A percentile compares a stretch with the other conserved stretches of the same genome.
Conservation (phyloP, 2,113 vertebrate species). For the Chascanopsetta lugubris region DNA sequence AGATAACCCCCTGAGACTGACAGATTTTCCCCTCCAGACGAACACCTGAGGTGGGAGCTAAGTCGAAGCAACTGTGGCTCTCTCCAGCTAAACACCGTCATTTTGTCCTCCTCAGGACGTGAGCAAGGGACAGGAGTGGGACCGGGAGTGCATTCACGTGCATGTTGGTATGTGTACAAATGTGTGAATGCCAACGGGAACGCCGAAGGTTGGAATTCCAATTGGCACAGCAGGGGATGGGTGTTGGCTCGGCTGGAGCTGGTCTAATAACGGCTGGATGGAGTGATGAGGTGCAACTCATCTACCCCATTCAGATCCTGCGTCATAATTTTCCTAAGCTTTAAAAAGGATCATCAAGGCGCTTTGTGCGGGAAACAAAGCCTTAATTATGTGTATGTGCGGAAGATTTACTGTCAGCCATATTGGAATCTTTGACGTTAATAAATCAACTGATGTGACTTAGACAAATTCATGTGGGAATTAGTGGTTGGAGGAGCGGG, state of each 20-base stretch:
- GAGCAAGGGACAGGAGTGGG: slow-evolving; percentile 45
- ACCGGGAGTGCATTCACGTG: not conserved
- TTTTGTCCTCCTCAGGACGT: slow-evolving; percentile 41
- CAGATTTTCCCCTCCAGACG: slow-evolving; percentile 34
- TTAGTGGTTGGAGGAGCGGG: slow-evolving; percentile 15
- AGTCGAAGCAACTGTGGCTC: slow-evolving; percentile 25
- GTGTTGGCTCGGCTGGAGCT: slow-evolving; percentile 23
- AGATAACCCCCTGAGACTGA: no score
- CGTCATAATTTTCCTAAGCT: not conserved
- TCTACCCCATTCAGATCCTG: not conserved
- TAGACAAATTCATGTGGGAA: not conserved
- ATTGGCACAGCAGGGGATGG: slow-evolving; percentile 42
- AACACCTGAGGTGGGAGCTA: slow-evolving; percentile 46
- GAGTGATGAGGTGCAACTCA: slow-evolving; percentile 4
- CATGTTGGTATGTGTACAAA: not conserved
- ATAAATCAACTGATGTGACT: not conserved
- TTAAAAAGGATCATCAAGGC: not conserved
- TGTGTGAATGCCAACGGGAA: slow-evolving; percentile 26
- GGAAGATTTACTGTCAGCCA: not conserved
- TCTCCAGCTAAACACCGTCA: slow-evolving; percentile 46
- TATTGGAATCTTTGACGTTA: slow-evolving; percentile 3
- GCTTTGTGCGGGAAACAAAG: not conserved
- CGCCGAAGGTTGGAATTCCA: slow-evolving; percentile 42
- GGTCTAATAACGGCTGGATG: not conserved
- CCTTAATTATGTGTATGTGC: not conserved